Base-by-base conservation (phyloP, 1,140 invertebrate species). In the Aphelenchoides fujianensis region DNA sequence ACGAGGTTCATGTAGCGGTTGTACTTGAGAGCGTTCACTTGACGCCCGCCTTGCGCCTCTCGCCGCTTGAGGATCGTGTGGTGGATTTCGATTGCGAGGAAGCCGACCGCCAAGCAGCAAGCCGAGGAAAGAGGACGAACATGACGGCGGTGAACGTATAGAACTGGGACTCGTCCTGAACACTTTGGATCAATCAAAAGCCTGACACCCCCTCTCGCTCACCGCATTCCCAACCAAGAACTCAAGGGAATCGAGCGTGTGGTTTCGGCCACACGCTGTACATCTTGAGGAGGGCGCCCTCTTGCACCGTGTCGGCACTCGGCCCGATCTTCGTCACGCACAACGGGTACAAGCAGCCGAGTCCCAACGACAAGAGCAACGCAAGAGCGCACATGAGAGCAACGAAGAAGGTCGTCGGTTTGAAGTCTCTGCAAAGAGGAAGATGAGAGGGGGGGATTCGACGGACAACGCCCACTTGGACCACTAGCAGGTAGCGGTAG, bases 1-100 rank as follows among this genome's bases (percentile, higher is more conserved):
- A 59, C 55, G 55, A 59, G 19, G 55, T 59, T 59, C 55, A 59
- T 59, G 55, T 16, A 30, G 28, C 55, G 55, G 34, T 59, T 59
- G 19, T 59, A 7, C 23, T 59, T 59, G 5, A 59, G 34, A 5
- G 55, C 55, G 55, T 59, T 59, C 12, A 19, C 55, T 23, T 59
- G 55, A 19, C 23, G 5, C 27, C 55, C 55, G 7, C 55, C 55
- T 5, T 23, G 5, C 55, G 5, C 34, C 34, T 5, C 55, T 7
- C 55, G 55, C 12, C 23, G 5, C 34, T 23, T 19, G 19, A 59
- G 12, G 5, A 59, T 59, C 34, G 55, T 59, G 28, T 59, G 5
- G 23, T 59, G 55, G 19, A 59, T 59, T 59, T 59, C 19, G 23
- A 7, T 16, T 30, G 55, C 55, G 12, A 59, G 23, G 23, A 23